Base-by-base conservation (phyloP, 2,888 invertebrate genomes). In the Cephus runcator region DNA sequence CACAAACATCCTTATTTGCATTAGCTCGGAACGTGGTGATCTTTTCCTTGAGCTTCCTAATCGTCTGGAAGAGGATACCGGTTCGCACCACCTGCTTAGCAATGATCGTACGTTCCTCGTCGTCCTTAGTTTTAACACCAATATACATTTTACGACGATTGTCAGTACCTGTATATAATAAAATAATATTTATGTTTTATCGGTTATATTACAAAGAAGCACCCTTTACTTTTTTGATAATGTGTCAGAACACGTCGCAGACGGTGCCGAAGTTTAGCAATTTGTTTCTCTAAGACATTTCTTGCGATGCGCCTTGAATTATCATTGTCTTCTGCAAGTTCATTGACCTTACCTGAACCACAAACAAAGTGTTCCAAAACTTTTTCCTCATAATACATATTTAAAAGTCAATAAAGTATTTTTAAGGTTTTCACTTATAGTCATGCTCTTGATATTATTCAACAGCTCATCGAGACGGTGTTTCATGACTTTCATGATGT, bases 291-390 rank as follows among this genome's bases (percentile, higher is more conserved):
- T 33, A 86, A 75, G 6, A 80, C 79, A 1, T 82, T 69, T 3
- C 75, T 77, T 33, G 76, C 75, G 33, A 83, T 73, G 75, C 84
- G 82, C 56, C 83, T 82, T n/a, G 79, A 76, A 74, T 87, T 86
- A 15, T 87, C 83, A 76, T 88, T 89, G 34, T 92, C 90, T 11
- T 82, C 82, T 73, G 87, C 83, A 3, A 92, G 85, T 74, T 90
- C 89, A 2, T 89, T 87, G 34, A 87, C 77, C 40, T 84, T 87
- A 73, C 85, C 87, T 88, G 69, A 56, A n/a, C 3, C 23, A 73
- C 56, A 23, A 56, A 56, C 23, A 56, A 56, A 23, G 56, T 23
- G 56, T 56, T 56, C 56, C 56, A 56, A 23, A 6, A 56, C 23
- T 23, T 56, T 56, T 56, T 1, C 56, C 56, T 56, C 23, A 56